Conservation (phyloP, 2,113 vertebrate genomes). For the Mesembrinibis cayennensis region DNA sequence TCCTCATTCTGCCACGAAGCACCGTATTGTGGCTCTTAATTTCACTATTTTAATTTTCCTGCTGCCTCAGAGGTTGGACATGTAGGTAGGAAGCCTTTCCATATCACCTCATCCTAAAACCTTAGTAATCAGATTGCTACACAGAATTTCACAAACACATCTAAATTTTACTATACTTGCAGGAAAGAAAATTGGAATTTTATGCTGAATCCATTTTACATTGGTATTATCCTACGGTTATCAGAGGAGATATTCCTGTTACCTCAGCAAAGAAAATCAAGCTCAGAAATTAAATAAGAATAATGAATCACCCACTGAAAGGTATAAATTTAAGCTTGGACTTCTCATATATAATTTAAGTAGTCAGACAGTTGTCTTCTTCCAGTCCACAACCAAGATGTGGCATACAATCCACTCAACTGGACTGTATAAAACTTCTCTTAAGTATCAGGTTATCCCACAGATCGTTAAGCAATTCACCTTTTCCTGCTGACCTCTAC, state of each 20-base stretch:
- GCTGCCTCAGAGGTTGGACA: background rate
- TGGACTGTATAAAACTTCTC: background rate
- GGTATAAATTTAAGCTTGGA: background rate
- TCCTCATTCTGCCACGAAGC: background rate
- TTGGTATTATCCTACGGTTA: accelerated
- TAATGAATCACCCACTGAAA: background rate
- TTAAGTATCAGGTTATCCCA: background rate
- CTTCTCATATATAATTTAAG: background rate
- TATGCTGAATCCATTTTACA: background rate
- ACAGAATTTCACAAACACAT: background rate
- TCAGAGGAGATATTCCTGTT: background rate
- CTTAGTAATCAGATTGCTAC: background rate
- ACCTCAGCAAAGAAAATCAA: background rate
- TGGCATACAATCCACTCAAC: background rate
- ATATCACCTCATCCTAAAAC: background rate
- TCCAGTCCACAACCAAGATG: background rate
- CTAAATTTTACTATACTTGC: background rate
- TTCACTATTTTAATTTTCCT: background rate
- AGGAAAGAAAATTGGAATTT: background rate
- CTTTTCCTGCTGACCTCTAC: background rate
- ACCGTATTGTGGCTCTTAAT: background rate
- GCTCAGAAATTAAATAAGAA: background rate
- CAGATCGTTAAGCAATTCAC: background rate
- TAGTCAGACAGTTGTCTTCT: background rate
- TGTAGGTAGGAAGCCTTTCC: background rate